Conservation (phyloP, 2,113 vertebrate species). For the Psilopogon haemacephalus region DNA sequence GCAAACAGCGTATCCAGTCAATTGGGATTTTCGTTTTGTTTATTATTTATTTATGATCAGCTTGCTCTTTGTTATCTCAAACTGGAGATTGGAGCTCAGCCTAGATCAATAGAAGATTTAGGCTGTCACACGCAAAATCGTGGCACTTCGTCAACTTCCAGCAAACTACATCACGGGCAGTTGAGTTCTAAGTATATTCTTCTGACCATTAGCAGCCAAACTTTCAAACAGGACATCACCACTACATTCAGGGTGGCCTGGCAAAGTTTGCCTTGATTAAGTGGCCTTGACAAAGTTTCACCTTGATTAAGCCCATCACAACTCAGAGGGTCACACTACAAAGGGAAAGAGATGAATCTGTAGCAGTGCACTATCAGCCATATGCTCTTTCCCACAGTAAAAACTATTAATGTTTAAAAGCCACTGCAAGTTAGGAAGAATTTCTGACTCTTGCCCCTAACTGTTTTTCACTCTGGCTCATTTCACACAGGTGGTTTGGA, state of each 20-base stretch:
- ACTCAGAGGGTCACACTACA: background rate
- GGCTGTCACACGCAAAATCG: background rate
- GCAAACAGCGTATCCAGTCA: slow-evolving; percentile 26
- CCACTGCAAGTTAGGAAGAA: background rate
- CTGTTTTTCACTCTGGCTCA: background rate
- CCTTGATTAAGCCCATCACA: background rate
- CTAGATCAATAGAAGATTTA: background rate
- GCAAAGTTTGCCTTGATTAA: background rate
- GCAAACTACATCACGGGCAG: background rate
- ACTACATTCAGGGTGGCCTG: background rate
- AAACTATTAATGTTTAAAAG: background rate
- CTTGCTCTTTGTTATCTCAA: slow-evolving; percentile 35
- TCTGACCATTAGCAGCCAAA: background rate
- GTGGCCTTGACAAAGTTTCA: too few relatives aligned
- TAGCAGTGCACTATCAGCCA: background rate
- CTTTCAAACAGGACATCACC: background rate
- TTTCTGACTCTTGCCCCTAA: background rate
- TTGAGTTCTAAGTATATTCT: background rate
- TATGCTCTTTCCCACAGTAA: background rate
- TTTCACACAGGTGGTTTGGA: background rate
- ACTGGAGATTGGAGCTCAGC: background rate
- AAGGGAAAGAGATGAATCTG: background rate
- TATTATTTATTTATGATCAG: slow-evolving; percentile 43
- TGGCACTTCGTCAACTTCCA: background rate
- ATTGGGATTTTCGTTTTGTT: slow-evolving; percentile 22